phyloP scores from a whole-genome alignment of 1,140 invertebrate genomes.

The Asbolus verrucosus region DNA sequence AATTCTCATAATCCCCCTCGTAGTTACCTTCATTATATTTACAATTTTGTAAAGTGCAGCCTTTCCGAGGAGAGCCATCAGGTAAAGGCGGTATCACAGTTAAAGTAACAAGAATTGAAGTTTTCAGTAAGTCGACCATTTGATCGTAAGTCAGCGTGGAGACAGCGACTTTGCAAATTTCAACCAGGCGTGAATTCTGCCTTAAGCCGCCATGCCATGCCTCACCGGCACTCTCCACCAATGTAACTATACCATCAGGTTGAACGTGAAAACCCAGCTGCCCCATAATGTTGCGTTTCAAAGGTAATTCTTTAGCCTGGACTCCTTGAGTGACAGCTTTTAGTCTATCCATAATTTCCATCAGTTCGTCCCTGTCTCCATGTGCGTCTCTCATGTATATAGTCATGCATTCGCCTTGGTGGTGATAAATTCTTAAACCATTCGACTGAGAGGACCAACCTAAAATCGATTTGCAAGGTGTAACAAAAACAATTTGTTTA shows the following conservation, averaged over 20 bases:
- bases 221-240: constrained; percentile 89
- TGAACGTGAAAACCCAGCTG: constrained; percentile 97
- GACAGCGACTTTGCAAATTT: constrained; percentile 92
- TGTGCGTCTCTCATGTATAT: constrained; percentile 75
- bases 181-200: constrained; percentile 90
- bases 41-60: constrained; percentile 78
- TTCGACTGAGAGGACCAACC: constrained; percentile 67
- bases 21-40: constrained; percentile 73
- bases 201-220: constrained; percentile 91
- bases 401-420: constrained; percentile 87
- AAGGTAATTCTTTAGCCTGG: constrained; percentile 74
- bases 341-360: constrained; percentile 81
- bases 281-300: constrained; percentile 81
- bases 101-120: constrained; percentile 86
- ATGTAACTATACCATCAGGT: constrained; percentile 94
- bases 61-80: constrained; percentile 67
- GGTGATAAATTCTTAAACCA: constrained; percentile 78
- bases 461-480: constrained; percentile 85
- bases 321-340: constrained; percentile 80
- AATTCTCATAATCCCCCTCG: constrained; percentile 81
- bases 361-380: constrained; percentile 80
- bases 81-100: constrained; percentile 81
- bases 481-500: constrained; percentile 87
- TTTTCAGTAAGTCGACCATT: constrained; percentile 94
- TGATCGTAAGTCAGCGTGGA: constrained; percentile 92